Evolutionary conservation across 2,888 invertebrate species (phyloP), one percentile per base, ranked within the genome.

Genomic region (Scrobipalpa costella): DNA sequence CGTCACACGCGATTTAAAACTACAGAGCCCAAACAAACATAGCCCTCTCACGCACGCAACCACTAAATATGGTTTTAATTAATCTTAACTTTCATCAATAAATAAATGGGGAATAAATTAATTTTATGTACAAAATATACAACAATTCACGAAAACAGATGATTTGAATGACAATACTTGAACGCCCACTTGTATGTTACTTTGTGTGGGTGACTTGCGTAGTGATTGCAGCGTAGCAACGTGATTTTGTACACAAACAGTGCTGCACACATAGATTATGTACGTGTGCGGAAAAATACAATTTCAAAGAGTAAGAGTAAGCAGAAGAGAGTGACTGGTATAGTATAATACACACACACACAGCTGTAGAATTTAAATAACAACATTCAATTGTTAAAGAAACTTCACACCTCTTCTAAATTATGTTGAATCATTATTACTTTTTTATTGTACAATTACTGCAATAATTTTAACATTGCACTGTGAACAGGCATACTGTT

Each of bases 1-100:
- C 93, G 93, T 93, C 93, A 93, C 90, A 84, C 81, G 44, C 44
- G 60, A 81, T 81, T 80, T 80, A 81, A 81, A 80, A 81, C 63
- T 63, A 80, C 77, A 83, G 82, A 86, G 81, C 76, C 70, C 72
- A 80, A 73, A 75, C 78, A 79, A 77, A 81, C 81, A 83, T 82
- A 79, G 74, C 81, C 77, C 80, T 80, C 74, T 76, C 79, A 72
- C 75, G 68, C 80, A 75, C 76, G 71, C 73, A 72, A 68, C 17
- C 57, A 40, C 61, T 21, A 19, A 61, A 64, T 68, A 75, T 74
- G 77, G 70, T 72, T 78, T 72, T 61, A 73, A 71, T 71, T 71
- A 74, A 75, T 72, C 68, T 75, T 74, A 72, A 74, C 71, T 70
- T 72, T 76, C 77, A 76, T 73, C 73, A 83, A 80, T 84, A 83